phyloP scores from a whole-genome alignment of 2,888 invertebrate genomes.

The Scaeva pyrastri region DNA sequence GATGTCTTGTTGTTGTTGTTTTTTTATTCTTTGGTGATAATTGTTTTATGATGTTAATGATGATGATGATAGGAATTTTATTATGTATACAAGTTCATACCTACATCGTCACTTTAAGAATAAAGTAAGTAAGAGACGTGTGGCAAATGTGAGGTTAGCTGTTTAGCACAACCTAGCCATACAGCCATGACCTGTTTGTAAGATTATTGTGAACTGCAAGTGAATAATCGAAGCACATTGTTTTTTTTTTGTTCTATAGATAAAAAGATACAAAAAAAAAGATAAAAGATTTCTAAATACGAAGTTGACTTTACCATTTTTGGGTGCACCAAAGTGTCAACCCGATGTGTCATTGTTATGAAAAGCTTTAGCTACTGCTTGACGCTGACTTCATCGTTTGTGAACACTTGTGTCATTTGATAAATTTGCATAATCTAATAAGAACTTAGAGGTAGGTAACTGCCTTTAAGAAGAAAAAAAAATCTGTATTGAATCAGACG shows the following conservation, averaged over 20 bases:
- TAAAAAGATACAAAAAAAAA: neutral
- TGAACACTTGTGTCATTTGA: conserved; percentile 63
- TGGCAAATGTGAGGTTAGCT: conserved; percentile 22
- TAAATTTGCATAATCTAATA: conserved; percentile 65
- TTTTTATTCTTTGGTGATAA: neutral
- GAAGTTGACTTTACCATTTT: conserved; percentile 69
- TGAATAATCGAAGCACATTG: conserved; percentile 35
- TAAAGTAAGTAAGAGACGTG: neutral
- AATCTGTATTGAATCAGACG: conserved; percentile 45
- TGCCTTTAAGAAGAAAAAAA: conserved; percentile 36
- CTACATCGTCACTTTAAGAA: neutral
- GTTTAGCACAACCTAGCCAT: conserved; percentile 11
- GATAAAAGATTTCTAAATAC: neutral
- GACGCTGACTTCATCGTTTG: conserved; percentile 62
- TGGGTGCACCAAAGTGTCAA: conserved; percentile 68
- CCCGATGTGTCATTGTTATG: conserved; percentile 32
- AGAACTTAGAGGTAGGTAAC: neutral
- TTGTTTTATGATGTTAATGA: conserved; percentile 24
- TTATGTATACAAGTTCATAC: neutral
- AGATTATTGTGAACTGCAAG: conserved; percentile 28
- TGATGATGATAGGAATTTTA: conserved; percentile 1
- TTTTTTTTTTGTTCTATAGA: neutral
- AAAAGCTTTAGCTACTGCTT: conserved; percentile 14
- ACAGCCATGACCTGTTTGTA: conserved; percentile 60
- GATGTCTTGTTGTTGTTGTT: neutral